These are phyloP conservation scores for Tenthredo mesomela DNA, from an alignment of 2,888 invertebrate species.

Conservation along the genomic window DNA sequence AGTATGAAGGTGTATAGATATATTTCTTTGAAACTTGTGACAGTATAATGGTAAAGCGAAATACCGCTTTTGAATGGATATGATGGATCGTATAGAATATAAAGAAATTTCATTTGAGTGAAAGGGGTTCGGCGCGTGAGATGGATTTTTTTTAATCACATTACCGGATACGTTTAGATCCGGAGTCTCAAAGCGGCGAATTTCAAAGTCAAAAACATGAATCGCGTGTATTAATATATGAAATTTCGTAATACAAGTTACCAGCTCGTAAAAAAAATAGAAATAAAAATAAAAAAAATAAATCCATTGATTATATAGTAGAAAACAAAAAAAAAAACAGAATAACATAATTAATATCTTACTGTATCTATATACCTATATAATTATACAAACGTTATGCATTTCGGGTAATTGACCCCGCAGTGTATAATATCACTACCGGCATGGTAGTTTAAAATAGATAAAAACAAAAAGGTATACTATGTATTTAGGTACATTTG, in stretches of 20 bases:
- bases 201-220: not conserved
- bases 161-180: not conserved
- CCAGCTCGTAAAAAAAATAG: not conserved
- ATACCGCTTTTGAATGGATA: not conserved
- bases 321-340: not conserved
- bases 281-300: not conserved
- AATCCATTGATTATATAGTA: not conserved
- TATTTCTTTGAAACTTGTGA: not conserved
- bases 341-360: not conserved
- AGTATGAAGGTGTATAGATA: not conserved
- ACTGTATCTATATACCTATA: not conserved
- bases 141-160: conserved; percentile 12
- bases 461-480: not conserved
- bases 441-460: not conserved
- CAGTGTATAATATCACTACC: not conserved
- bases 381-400: not conserved
- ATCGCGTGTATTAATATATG: not conserved
- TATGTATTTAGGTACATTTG: conserved; percentile 2
- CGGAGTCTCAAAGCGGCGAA: not conserved
- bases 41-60: not conserved
- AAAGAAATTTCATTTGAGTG: conserved; percentile 14
- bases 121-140: conserved; percentile 19
- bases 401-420: conserved; percentile 10
- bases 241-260: not conserved
- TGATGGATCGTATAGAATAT: conserved; percentile 20